Conservation (phyloP, 92 coral and sea anemone genomes). For the Palythoa grandiflora region DNA sequence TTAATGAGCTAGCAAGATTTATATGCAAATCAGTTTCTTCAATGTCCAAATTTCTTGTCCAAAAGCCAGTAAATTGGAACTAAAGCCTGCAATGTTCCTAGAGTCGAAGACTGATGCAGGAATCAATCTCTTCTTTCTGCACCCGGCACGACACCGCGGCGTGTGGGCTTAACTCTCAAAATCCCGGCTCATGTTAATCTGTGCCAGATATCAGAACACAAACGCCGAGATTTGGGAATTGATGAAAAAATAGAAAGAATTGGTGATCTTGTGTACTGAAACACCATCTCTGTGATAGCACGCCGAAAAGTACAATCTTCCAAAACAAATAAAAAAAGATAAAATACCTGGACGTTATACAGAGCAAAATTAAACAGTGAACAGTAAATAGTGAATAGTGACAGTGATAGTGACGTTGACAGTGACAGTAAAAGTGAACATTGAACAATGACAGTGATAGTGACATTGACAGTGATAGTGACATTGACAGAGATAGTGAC, state of each 20-base stretch:
- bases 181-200: background rate
- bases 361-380: background rate
- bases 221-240: background rate
- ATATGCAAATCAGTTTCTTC: no score
- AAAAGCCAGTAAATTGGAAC: no score
- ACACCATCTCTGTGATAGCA: background rate
- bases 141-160: slow-evolving; percentile 3
- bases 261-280: background rate
- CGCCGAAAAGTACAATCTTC: background rate
- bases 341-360: background rate
- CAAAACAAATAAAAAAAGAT: background rate
- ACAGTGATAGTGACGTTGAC: no score
- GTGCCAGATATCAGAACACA: background rate
- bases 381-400: no score
- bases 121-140: background rate
- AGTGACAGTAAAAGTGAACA: no score
- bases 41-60: no score
- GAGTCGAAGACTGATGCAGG: no score
- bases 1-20: background rate
- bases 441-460: no score
- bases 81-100: no score
- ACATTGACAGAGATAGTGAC: no score
- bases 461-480: no score
- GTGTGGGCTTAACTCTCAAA: background rate
- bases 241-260: background rate